Percentiles rank a stretch among this genome's conserved stretches.
These are phyloP conservation scores for Augiades crinisus DNA, from an alignment of 2,888 invertebrate genomes.

Conservation along the genomic window DNA sequence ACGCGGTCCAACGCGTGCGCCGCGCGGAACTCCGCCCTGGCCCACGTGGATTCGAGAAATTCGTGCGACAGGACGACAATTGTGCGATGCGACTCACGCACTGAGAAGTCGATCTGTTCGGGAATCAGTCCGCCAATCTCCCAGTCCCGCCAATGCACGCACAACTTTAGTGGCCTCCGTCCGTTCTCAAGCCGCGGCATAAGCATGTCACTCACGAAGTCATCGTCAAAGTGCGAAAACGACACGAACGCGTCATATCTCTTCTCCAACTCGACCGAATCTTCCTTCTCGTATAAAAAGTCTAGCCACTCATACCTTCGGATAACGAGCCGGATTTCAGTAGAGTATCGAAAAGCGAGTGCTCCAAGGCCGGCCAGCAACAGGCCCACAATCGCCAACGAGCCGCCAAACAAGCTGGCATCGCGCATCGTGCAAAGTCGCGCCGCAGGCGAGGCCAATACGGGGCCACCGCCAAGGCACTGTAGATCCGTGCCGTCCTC, in stretches of 20 bases:
- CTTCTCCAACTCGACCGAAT: neutral
- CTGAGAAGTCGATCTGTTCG: slow-evolving; percentile 87
- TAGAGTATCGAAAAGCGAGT: neutral
- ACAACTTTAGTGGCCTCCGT: slow-evolving; percentile 74
- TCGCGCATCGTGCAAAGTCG: neutral
- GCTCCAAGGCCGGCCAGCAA: neutral
- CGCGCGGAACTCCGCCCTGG: slow-evolving; percentile 22
- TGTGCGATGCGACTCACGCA: slow-evolving; percentile 81
- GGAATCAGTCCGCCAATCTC: slow-evolving; percentile 72
- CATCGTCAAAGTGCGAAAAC: slow-evolving; percentile 88
- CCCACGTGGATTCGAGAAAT: slow-evolving; percentile 31
- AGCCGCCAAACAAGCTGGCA: neutral
- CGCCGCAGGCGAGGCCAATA: neutral
- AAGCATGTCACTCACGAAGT: slow-evolving; percentile 84
- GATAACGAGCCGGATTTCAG: neutral
- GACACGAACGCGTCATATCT: slow-evolving; percentile 91
- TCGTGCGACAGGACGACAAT: slow-evolving; percentile 60
- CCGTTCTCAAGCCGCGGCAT: slow-evolving; percentile 82
- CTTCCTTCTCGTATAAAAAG: neutral
- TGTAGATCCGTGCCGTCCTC: neutral
- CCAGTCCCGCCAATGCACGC: slow-evolving; percentile 66
- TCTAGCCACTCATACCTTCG: neutral
- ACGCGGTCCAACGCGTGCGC: slow-evolving; percentile 83
- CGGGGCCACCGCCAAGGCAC: neutral
- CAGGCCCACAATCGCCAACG: neutral